Evolutionary conservation across 23 tunicate species (phyloP), one percentile per base, ranked within the genome.

Genomic region (Phallusia fumigata): DNA sequence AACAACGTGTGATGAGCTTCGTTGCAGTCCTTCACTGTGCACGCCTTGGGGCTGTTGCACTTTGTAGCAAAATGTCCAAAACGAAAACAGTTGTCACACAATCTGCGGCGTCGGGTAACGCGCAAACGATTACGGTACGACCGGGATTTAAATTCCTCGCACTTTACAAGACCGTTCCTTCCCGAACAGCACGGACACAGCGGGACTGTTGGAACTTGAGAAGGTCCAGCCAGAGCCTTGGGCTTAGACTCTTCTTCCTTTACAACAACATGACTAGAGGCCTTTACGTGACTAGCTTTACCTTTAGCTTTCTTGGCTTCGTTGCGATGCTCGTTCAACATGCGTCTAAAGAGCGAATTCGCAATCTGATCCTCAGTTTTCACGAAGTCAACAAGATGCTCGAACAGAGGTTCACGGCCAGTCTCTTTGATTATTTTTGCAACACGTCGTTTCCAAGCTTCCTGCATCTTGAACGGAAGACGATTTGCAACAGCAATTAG

Each of bases 21-120:
- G 12, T 34, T 34, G 44, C 78, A 74, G 44, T 34, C 78, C 78
- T 19, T 74, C 44, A 74, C 78, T 6, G 78, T 74, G 33, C 78
- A 74, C 40, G 78, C 78, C 13, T 33, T 33, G 40, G 78, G 44
- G 40, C 44, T 74, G 44, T 13, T 34, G 44, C 78, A 74, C 44
- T 33, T 33, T 5, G 44, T 74, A 74, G 44, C 78, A 74, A 74
- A 33, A 15, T 74, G 78, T 19, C 44, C 44, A 6, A 33, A 33
- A 3, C 78, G 11, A 19, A 58, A 58, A 58, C 69, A 58, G 16
- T 58, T 58, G 16, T 58, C 69, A 58, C n/a, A n/a, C 15, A 58
- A 16, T 58, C 69, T 58, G 69, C 16, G 69, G 69, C 69, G 69
- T 13, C 69, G 69, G 69, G 69, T 58, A 13, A 58, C 69, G 69